Evolutionary conservation across 2,797 vertebrate genomes (phyloP).

Genomic region (Cynodonichthys magdalenae): DNA sequence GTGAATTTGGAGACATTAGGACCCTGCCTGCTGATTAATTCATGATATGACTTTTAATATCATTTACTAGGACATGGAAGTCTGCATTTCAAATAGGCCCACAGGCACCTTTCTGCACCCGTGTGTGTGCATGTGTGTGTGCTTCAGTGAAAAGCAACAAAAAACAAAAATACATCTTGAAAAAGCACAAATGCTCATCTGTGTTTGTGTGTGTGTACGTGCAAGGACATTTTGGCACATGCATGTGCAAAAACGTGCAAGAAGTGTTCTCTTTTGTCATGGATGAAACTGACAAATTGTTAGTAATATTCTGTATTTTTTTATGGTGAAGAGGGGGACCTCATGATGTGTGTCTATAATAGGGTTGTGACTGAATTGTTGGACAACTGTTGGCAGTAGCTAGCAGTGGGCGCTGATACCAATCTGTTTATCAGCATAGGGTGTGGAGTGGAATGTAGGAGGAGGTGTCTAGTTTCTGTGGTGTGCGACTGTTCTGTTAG

Average conservation of each 20-base stretch:
- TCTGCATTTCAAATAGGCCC: conserved; percentile 77
- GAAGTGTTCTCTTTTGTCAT: conserved; percentile 22
- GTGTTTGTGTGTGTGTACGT: not conserved
- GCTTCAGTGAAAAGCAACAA: conserved; percentile 11
- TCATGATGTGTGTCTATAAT: conserved; percentile 51
- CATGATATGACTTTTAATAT: conserved; percentile 82
- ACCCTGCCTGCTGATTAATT: conserved; percentile 76
- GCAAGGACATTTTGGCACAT: conserved; percentile 6
- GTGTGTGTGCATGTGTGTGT: conserved; percentile 23
- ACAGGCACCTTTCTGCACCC: conserved; percentile 57
- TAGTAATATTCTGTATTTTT: conserved; percentile 38
- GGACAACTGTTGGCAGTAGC: conserved; percentile 58
- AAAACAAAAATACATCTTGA: conserved; percentile 33
- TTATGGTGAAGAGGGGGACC: conserved; percentile 48
- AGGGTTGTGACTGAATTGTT: conserved; percentile 63
- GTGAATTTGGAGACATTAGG: conserved; percentile 58
- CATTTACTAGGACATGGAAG: conserved; percentile 75
- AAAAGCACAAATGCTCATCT: conserved; percentile 14
- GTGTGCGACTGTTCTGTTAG: conserved; percentile 57
- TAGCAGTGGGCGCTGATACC: conserved; percentile 61
- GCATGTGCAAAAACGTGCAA: conserved; percentile 28
- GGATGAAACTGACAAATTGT: conserved; percentile 46
- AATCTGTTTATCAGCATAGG: conserved; percentile 75
- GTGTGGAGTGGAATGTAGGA: conserved; percentile 75
- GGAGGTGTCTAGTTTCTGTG: conserved; percentile 71